Base-by-base conservation (phyloP, 2,888 invertebrate species). In the Morpho deidamia region DNA sequence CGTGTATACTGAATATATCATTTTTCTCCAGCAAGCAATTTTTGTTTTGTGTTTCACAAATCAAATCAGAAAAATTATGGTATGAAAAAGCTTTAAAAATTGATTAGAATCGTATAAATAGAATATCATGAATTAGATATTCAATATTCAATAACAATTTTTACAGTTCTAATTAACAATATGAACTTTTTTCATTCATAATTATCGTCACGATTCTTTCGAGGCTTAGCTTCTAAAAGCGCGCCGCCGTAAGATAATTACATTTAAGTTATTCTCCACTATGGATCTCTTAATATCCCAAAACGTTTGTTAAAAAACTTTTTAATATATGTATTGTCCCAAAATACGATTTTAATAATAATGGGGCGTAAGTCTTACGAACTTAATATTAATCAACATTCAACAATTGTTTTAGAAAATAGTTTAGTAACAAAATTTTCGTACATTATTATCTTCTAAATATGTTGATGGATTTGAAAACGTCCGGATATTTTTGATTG, bases 231-330 rank as follows among this genome's bases (percentile, higher is more conserved):
- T 74, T 70, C 61, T 61, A 63, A 64, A 23, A 23, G 66, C 64
- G 64, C 62, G 65, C 59, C 63, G 53, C 56, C 53, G 49, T 59
- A 55, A 58, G 60, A 64, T 61, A 58, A 56, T 58, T 59, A n/a
- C n/a, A n/a, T n/a, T 56, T 54, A 60, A 37, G 58, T 67, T 63
- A 68, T 69, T 69, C 65, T 71, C 71, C 72, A 67, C 68, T 71
- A 76, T 69, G 68, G 79, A 83, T 76, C 71, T 77, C 74, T 83
- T 83, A 79, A 81, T 80, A 79, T n/a, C 81, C 83, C 83, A 82
- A 81, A 77, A 78, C 68, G 69, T 68, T 66, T 65, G 71, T 72
- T 58, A 42, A 57, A n/a, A 60, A 56, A 68, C 71, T 70, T 72
- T 66, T 76, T 81, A 80, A 79, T 76, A 68, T 70, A 72, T 67